Conservation (phyloP, 2,113 vertebrate genomes). For the Sylvilagus bachmani region DNA sequence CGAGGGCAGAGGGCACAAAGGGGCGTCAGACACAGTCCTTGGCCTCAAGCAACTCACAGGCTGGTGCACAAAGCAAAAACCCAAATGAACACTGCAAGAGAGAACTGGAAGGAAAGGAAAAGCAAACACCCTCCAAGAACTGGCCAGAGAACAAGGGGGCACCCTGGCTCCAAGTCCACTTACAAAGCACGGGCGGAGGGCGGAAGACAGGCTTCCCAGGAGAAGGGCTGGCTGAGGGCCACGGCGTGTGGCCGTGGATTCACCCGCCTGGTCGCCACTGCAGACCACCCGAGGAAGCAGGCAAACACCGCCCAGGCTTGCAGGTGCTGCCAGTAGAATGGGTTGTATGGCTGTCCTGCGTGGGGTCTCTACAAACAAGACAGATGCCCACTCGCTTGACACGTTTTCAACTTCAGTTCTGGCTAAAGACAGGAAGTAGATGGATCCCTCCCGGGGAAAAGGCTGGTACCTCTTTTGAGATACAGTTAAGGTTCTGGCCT, state of each 20-base stretch:
- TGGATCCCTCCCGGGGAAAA: neutral
- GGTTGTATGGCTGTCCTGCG: neutral
- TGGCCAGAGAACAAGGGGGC: neutral
- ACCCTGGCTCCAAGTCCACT: neutral
- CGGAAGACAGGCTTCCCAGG: neutral
- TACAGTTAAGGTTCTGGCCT: neutral
- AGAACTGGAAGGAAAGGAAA: neutral
- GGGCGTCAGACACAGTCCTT: neutral
- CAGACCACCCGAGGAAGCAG: neutral
- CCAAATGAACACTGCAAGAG: neutral
- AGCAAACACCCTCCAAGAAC: neutral
- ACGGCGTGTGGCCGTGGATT: neutral
- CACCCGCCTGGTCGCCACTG: neutral
- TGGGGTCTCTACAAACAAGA: neutral
- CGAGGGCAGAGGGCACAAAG: neutral
- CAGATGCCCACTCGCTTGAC: neutral
- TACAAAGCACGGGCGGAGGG: neutral
- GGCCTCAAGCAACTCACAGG: neutral
- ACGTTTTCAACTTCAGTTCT: neutral
- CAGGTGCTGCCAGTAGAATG: fast-evolving
- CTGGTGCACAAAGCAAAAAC: neutral
- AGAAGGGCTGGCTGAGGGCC: neutral
- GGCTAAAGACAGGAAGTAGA: neutral
- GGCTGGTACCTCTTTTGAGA: neutral
- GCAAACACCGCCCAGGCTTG: fast-evolving